These are phyloP conservation scores for Holotrichia oblita DNA, from an alignment of 1,140 invertebrate species.

Conservation along the genomic window DNA sequence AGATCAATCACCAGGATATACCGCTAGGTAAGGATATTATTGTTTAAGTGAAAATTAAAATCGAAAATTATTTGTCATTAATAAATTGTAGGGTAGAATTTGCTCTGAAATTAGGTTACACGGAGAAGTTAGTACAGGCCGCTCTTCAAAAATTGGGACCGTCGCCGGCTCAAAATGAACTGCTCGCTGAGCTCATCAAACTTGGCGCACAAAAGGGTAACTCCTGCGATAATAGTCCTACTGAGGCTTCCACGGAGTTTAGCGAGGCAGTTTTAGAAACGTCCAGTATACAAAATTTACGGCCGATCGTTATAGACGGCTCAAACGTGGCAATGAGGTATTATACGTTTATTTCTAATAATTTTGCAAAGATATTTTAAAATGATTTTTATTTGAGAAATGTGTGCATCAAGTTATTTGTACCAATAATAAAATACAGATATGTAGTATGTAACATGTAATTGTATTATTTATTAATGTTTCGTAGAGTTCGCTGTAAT, in stretches of 20 bases:
- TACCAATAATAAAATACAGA: too few species aligned
- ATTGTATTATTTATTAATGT: too few species aligned
- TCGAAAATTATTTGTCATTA: background rate
- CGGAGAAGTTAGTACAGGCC: slow-evolving; percentile 83
- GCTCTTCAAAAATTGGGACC: slow-evolving; percentile 85
- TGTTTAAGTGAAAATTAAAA: background rate
- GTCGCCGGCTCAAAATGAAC: slow-evolving; percentile 85
- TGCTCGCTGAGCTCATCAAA: slow-evolving; percentile 83
- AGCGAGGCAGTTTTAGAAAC: slow-evolving; percentile 52
- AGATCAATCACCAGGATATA: slow-evolving; percentile 51
- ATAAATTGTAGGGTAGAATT: slow-evolving; percentile 72
- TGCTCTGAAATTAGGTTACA: slow-evolving; percentile 90
- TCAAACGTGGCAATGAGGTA: slow-evolving; percentile 98
- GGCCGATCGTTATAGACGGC: slow-evolving; percentile 95
- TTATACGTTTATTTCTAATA: too few species aligned
- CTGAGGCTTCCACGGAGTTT: slow-evolving; percentile 52
- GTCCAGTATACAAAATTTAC: slow-evolving; percentile 62
- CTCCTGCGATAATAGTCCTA: slow-evolving; percentile 55
- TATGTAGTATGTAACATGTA: too few species aligned
- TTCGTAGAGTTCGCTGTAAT: too few species aligned
- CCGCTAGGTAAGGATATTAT: slow-evolving; percentile 52
- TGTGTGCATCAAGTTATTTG: too few species aligned
- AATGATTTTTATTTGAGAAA: too few species aligned
- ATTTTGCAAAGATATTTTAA: too few species aligned
- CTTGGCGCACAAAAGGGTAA: slow-evolving; percentile 68